These are phyloP conservation scores for Stomatorhinus ivindoensis DNA, from an alignment of 2,113 vertebrate species.

Conservation along the genomic window DNA sequence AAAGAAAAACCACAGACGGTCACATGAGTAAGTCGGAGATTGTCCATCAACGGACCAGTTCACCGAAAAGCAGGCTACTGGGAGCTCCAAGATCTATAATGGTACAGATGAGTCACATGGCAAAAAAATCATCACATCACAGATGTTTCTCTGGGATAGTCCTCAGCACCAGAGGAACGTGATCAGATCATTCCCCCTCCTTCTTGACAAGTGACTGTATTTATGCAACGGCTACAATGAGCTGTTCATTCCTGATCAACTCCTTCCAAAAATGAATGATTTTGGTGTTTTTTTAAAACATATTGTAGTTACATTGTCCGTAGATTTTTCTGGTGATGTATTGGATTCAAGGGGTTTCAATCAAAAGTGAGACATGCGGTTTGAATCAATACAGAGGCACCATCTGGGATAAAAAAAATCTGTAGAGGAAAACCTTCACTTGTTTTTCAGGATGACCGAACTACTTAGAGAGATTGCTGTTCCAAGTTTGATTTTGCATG, in stretches of 20 bases:
- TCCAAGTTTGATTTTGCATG: constrained; percentile 23
- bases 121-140: not conserved
- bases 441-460: not conserved
- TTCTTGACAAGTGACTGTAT: not conserved
- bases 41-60: not conserved
- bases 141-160: not conserved
- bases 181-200: not conserved
- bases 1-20: not conserved
- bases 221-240: not conserved
- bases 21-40: not conserved
- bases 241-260: not conserved
- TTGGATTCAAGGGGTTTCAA: not conserved
- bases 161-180: not conserved
- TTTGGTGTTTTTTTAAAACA: not conserved
- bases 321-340: not conserved
- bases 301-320: not conserved
- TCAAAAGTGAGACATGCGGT: not conserved
- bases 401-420: not conserved
- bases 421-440: not conserved
- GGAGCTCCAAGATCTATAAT: not conserved
- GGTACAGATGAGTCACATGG: not conserved
- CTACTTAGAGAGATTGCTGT: not conserved
- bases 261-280: not conserved
- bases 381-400: not conserved
- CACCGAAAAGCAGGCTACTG: not conserved